Percentiles rank a stretch among this genome's conserved stretches.
Evolutionary conservation across 1,140 invertebrate species (phyloP).

Genomic region (Adoxophyes honmai): DNA sequence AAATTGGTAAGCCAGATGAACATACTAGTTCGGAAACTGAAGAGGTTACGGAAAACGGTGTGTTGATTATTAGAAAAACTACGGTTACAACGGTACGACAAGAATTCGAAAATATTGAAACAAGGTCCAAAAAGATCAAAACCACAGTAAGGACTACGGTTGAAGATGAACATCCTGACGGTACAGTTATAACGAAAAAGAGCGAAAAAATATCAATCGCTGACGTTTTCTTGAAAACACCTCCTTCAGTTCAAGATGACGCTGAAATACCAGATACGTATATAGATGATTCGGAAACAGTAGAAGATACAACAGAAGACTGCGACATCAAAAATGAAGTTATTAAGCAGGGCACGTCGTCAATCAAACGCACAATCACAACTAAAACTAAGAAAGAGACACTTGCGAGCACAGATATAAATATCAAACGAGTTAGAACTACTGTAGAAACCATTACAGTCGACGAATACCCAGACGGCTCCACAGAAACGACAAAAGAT

Average conservation of each 20-base stretch:
- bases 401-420: constrained; percentile 58
- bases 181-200: constrained; percentile 64
- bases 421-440: constrained; percentile 65
- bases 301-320: constrained; percentile 64
- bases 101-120: constrained; percentile 51
- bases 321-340: constrained; percentile 64
- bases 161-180: constrained; percentile 71
- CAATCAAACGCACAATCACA: constrained; percentile 65
- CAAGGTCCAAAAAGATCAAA: constrained; percentile 60
- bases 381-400: constrained; percentile 71
- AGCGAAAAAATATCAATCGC: constrained; percentile 67
- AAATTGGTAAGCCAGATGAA: constrained; percentile 50
- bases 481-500: constrained; percentile 74
- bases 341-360: constrained; percentile 45
- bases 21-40: constrained; percentile 42
- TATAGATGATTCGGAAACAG: constrained; percentile 56
- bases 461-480: constrained; percentile 71
- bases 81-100: constrained; percentile 58
- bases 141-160: constrained; percentile 57
- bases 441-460: constrained; percentile 73
- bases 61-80: constrained; percentile 55
- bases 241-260: constrained; percentile 26
- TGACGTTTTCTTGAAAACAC: constrained; percentile 48
- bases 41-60: constrained; percentile 47
- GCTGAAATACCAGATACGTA: constrained; percentile 34